Evolutionary conservation across 2,888 invertebrate species (phyloP).

Genomic region (Eupithecia tripunctaria): DNA sequence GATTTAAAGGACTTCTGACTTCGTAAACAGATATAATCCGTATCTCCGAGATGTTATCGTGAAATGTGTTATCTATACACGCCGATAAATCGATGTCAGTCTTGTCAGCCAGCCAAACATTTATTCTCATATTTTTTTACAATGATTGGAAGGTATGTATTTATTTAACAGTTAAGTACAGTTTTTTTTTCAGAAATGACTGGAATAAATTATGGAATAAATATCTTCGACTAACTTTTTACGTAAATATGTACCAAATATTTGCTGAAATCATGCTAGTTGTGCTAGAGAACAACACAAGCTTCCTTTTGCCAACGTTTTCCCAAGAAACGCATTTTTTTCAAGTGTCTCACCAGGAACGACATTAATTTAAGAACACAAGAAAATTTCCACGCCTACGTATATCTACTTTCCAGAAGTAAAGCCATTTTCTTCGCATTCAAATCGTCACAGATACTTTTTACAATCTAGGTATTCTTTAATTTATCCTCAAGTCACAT

Average conservation of each 20-base stretch:
- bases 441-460: neutral
- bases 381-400: slow-evolving; percentile 12
- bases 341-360: slow-evolving; percentile 14
- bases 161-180: neutral
- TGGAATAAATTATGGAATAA: too few species aligned
- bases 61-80: slow-evolving; percentile 5
- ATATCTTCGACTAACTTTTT: neutral
- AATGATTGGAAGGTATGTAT: neutral
- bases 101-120: slow-evolving; percentile 5
- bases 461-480: neutral
- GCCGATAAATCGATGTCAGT: slow-evolving; percentile 34
- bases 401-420: slow-evolving; percentile 21
- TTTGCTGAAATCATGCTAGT: neutral
- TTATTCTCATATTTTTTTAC: neutral
- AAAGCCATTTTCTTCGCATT: neutral
- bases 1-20: slow-evolving; percentile 21
- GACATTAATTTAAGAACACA: neutral
- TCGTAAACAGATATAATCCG: slow-evolving; percentile 17
- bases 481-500: neutral
- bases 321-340: slow-evolving; percentile 7
- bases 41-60: neutral
- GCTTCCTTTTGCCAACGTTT: neutral
- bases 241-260: neutral
- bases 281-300: neutral
- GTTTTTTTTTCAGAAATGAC: neutral